These are phyloP conservation scores for Nixonia krombeini DNA, from an alignment of 1,140 invertebrate genomes.

Conservation along the genomic window DNA sequence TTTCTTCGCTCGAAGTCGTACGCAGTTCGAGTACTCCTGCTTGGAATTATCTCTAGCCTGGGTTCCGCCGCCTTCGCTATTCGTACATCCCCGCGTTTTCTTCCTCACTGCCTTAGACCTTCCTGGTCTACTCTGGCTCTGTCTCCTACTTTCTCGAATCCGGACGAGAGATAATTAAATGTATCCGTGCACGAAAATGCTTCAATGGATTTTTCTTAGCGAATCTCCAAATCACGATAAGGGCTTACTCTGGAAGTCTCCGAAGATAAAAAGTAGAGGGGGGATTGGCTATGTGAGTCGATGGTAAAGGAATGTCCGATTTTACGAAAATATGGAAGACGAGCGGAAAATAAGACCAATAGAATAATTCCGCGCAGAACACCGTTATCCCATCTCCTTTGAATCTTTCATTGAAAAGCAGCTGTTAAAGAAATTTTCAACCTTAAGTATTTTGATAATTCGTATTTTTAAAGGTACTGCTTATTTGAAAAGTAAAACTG, in stretches of 20 bases:
- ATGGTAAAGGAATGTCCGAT: background rate
- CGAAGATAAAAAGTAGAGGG: conserved; percentile 19
- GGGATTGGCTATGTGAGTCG: background rate
- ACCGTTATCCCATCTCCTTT: too few relatives aligned
- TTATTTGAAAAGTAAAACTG: too few relatives aligned
- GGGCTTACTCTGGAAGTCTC: conserved; percentile 43
- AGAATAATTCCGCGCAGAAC: too few relatives aligned
- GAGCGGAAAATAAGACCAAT: too few relatives aligned
- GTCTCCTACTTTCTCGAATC: conserved; percentile 21
- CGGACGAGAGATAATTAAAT: conserved; percentile 62
- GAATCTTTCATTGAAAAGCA: too few relatives aligned
- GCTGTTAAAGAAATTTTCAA: too few relatives aligned
- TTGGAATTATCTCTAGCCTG: conserved; percentile 51
- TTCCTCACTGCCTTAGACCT: conserved; percentile 29
- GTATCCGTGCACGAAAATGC: conserved; percentile 60
- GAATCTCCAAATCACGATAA: conserved; percentile 48
- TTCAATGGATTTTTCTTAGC: conserved; percentile 56
- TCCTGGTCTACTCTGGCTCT: conserved; percentile 31
- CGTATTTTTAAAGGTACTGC: too few relatives aligned
- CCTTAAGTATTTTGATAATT: too few relatives aligned
- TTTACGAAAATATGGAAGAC: background rate
- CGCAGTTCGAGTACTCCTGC: conserved; percentile 52
- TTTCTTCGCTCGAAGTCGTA: conserved; percentile 48
- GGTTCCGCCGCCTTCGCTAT: conserved; percentile 1
- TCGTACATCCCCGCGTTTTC: conserved; percentile 12